A percentile compares a stretch with the other conserved stretches of the same genome.
These are phyloP conservation scores for Merops nubicus DNA, from an alignment of 2,113 vertebrate genomes.

Conservation along the genomic window DNA sequence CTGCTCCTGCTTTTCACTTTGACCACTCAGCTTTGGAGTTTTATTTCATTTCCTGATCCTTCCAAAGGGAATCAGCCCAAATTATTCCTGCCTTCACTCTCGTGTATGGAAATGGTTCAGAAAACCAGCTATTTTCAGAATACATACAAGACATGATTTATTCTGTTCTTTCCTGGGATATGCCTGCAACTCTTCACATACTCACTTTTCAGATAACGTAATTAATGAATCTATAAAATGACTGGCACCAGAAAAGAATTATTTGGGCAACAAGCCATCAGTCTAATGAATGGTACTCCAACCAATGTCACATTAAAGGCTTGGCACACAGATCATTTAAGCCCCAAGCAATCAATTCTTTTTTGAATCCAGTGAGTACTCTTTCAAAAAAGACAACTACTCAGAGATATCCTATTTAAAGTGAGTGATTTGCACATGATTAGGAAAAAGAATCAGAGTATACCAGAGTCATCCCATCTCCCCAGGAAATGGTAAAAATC, in stretches of 20 bases:
- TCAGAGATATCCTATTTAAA: neutral
- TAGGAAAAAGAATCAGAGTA: neutral
- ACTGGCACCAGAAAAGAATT: slow-evolving; percentile 24
- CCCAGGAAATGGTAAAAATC: neutral
- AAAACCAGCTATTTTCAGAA: neutral
- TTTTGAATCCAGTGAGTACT: neutral
- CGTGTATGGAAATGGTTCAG: neutral
- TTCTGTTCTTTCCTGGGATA: neutral
- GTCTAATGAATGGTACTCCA: neutral
- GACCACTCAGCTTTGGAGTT: neutral
- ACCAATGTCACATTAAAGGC: slow-evolving; percentile 1
- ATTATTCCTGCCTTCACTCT: neutral
- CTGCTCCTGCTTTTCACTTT: neutral
- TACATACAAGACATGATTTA: neutral
- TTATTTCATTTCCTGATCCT: neutral
- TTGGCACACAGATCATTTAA: slow-evolving; percentile 16
- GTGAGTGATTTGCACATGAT: neutral
- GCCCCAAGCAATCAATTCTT: slow-evolving; percentile 24
- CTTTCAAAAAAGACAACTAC: neutral
- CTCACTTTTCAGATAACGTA: neutral
- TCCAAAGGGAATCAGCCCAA: neutral
- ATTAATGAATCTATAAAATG: slow-evolving; percentile 33
- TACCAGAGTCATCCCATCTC: neutral
- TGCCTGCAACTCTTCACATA: neutral
- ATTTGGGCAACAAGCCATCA: slow-evolving; percentile 36